Percentiles rank a stretch among this genome's conserved stretches.
phyloP scores from a whole-genome alignment of 2,113 vertebrate species.

The Odontophorus gujanensis region DNA sequence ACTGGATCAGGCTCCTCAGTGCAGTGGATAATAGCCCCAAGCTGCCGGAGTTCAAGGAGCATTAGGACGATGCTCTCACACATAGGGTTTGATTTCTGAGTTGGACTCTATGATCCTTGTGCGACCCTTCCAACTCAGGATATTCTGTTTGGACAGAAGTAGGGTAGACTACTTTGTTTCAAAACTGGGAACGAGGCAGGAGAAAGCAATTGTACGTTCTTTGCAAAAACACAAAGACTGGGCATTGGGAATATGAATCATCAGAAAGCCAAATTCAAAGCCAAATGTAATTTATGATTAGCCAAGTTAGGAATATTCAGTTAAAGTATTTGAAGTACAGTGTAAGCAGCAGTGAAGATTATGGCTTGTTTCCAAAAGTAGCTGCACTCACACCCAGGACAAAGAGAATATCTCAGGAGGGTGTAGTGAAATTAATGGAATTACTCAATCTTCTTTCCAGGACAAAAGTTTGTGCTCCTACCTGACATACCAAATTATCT shows the following conservation, averaged over 20 bases:
- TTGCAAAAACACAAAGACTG: background rate
- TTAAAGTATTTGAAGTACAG: constrained; percentile 47
- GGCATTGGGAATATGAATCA: background rate
- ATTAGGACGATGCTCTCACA: background rate
- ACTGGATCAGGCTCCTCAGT: background rate
- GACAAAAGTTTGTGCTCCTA: constrained; percentile 56
- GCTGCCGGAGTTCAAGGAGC: background rate
- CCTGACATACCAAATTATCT: constrained; percentile 39
- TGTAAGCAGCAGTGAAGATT: constrained; percentile 19
- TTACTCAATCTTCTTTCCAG: constrained; percentile 40
- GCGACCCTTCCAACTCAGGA: background rate
- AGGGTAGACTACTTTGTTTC: background rate
- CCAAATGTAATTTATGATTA: constrained; percentile 39
- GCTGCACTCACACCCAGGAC: background rate
- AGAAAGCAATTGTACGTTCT: background rate
- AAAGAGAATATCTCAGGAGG: background rate
- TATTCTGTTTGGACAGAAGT: background rate
- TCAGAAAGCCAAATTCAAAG: constrained; percentile 19
- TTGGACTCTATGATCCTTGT: background rate
- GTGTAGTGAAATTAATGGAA: constrained; percentile 42
- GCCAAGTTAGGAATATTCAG: constrained; percentile 15
- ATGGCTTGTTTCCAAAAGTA: constrained; percentile 49
- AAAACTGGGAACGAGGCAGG: background rate
- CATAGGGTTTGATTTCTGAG: background rate
- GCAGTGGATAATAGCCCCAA: background rate